Evolutionary conservation across 2,888 invertebrate species (phyloP), one percentile per base, ranked within the genome.

Genomic region (Macaria notata): DNA sequence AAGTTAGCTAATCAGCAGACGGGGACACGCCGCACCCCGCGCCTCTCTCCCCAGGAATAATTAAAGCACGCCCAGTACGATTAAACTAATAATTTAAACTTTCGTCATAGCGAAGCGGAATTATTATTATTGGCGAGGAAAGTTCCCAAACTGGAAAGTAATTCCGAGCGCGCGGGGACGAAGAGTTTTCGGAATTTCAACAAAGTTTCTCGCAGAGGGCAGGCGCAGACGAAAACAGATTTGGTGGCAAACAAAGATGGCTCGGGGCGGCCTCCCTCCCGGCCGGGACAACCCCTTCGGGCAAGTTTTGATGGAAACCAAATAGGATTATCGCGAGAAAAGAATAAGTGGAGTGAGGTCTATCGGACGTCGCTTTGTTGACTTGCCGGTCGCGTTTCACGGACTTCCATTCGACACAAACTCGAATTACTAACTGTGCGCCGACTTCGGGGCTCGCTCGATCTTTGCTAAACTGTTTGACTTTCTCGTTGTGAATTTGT

Each of bases 1-100:
- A 73, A 79, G 73, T 81, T 78, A 72, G 68, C 77, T 79, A 81
- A 82, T 81, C 79, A 79, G 69, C 66, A 63, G 55, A 66, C 65
- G 69, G 73, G 72, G 70, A 72, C 73, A 73, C 60, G 64, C 66
- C 70, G 64, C 59, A 55, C 58, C 52, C 4, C 59, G 49, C 46
- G 39, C 45, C 65, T 61, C 62, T 19, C 19, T 19, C 19, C 19
- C 19, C 19, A 19, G 56, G 71, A 76, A 83, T 86, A 88, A 91
- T 89, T 86, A 86, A 86, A 84, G 79, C 81, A 76, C 76, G 76
- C 79, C 63, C 83, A 82, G 80, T 83, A 71, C 83, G 84, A 90
- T 88, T 88, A 84, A 87, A 87, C 88, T 87, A 89, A 89, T 88
- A 89, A 88, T 87, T 89, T 86, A 84, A 90, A 88, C 84, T 90